Evolutionary conservation across 2,113 vertebrate genomes (phyloP), one percentile per base, ranked within the genome.

Genomic region (Lethenteron camtschaticum): DNA sequence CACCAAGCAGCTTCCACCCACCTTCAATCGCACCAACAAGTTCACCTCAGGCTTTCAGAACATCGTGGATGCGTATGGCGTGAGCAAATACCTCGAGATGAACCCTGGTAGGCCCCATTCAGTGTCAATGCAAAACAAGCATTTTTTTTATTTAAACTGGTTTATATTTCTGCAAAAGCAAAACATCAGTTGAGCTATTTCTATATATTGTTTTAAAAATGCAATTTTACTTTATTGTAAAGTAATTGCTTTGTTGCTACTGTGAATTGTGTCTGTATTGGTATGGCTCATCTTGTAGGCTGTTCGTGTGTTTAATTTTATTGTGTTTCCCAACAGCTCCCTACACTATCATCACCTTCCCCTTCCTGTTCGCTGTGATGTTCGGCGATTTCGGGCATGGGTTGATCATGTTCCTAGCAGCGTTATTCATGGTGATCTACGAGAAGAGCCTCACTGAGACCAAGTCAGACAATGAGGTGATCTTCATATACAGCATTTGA

Each of bases 11-110:
- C 87, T 87, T 5, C 94, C 92, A 13, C 94, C 92, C 0, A 94
- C 90, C 2, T 80, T 96, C 9, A 88, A 95, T 73, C 85, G 87
- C 56, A 97, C 88, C 78, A 99, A 97, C 79, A 96, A 87, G 70
- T 96, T 99, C 79, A 95, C 94, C 9, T 85, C 85, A 73, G 94
- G 92, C 12, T 99, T 99, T 77, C 94, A 99, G 78, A 90, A 83
- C 75, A 99, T 99, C 1, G 94, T 99, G 70, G 90, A 99, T 3
- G 86, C 91, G n/a, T 97, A 97, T 1, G 94, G 92, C 11, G 85
- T 99, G 12, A 85, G 85, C 18, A 87, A 63, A 76, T 99, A 99
- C 63, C 78, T 87, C 66, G 94, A 99, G 76, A 85, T 99, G 56
- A 99, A 99, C 77, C 94, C 94, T 80, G 89, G 91, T 96, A 56